Evolutionary conservation across 2,888 invertebrate species (phyloP), one percentile per base, ranked within the genome.

Genomic region (Trilocha varians): DNA sequence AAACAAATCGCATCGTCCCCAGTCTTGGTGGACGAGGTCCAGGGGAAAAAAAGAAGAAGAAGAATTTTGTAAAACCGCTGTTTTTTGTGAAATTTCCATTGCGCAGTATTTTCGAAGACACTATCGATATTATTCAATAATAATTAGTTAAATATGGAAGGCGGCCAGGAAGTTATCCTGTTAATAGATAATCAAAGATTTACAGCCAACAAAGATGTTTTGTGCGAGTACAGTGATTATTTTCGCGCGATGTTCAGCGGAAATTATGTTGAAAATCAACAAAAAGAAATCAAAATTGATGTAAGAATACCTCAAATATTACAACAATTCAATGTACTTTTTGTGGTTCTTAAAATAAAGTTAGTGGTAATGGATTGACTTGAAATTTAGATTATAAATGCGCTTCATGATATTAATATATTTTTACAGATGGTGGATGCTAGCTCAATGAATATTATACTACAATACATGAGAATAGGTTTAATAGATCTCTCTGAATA

Each of bases 241-340:
- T 85, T 85, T 55, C 60, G 68, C 6, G 85, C 84, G 14, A 85
- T 85, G 85, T 85, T 85, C 48, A 82, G 78, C 46, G 85, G 85
- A 1, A 70, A 66, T 53, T 85, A 75, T 50, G 57, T 72, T 2
- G 85, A 85, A 65, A 65, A 75, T 35, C 57, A 72, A 33, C 63
- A 70, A 50, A 47, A 66, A 39, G 66, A 73, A 63, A 72, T 85
- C 35, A 44, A 50, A 36, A 80, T 85, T 34, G 73, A 82, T 49
- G 85, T 85, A 62, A 66, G 77, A 55, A 32, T 3, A 32, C 9
- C n/a, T n/a, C n/a, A n/a, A n/a, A n/a, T n/a, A n/a, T n/a, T n/a
- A n/a, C n/a, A n/a, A n/a, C n/a, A n/a, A n/a, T n/a, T n/a, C n/a
- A n/a, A n/a, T n/a, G n/a, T n/a, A n/a, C n/a, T n/a, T n/a, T n/a